phyloP scores from a whole-genome alignment of 2,113 vertebrate genomes.

The Phasianus colchicus region DNA sequence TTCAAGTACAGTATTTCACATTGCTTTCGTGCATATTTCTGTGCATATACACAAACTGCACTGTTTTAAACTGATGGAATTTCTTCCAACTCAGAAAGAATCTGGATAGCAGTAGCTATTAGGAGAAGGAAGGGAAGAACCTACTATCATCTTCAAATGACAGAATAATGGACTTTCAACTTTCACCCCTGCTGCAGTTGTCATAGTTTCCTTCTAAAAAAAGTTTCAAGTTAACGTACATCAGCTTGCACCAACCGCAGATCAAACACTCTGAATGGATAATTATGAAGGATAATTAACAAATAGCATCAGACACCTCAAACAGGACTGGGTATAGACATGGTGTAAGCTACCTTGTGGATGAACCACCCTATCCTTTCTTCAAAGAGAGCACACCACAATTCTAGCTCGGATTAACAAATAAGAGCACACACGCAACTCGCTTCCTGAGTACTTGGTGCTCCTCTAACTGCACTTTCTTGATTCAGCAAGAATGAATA shows the following conservation, averaged over 20 bases:
- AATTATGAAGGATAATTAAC: not conserved
- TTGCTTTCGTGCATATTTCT: not conserved
- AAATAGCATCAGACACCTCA: not conserved
- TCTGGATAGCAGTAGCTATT: not conserved
- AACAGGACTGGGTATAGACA: not conserved
- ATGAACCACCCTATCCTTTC: not conserved
- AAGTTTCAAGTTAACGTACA: not conserved
- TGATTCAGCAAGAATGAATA: not conserved
- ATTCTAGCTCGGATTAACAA: not conserved
- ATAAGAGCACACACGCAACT: not conserved
- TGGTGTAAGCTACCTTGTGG: not conserved
- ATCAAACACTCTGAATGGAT: not conserved
- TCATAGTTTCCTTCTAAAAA: not conserved
- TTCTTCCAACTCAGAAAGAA: not conserved
- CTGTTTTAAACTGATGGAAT: not conserved
- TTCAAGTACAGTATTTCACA: not conserved
- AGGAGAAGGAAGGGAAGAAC: not conserved
- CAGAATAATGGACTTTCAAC: not conserved
- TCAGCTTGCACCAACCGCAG: not conserved
- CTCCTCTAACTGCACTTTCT: not conserved
- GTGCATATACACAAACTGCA: not conserved
- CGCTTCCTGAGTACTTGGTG: not conserved
- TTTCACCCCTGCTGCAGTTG: not conserved
- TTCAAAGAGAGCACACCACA: not conserved
- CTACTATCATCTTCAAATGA: not conserved